Base-by-base conservation (phyloP, 2,113 vertebrate species). In the Pithys albifrons region DNA sequence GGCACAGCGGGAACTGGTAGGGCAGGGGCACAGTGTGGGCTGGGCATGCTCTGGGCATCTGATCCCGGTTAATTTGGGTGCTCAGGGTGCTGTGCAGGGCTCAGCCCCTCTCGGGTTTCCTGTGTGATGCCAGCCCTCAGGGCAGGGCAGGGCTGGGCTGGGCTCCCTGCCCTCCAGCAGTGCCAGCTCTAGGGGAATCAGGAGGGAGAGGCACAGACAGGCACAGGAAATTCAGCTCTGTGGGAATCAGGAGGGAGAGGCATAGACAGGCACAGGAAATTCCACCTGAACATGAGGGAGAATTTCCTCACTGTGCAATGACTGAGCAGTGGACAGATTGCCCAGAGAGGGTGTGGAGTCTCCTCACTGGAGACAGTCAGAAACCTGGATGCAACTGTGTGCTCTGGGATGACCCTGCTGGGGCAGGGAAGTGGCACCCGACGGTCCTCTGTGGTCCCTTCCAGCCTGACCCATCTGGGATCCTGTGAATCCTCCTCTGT, bases 1-100 rank as follows among this genome's bases (percentile, higher is more conserved):
- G 39, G 54, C 23, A 6, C 19, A 24, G 59, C 2, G 3, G 0
- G 2, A 59, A 7, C 58, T 33, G 2, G 0, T 1, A 1, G 0
- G 8, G 20, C 74, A 65, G 69, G 48, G 75, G 45, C 25, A 1
- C 0, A 48, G 61, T 12, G 64, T 51, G 90, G 54, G 17, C 13
- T 31, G 73, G 61, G 3, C 14, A 37, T 92, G 86, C 35, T 91
- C 92, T 74, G 91, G 69, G 79, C 69, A 70, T 22, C 19, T 43
- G 94, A 96, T 62, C 83, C 72, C 24, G 1, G 54, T 93, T 54
- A 11, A 54, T 90, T n/a, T 93, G 31, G 64, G 64, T 41, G 49
- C 33, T 81, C 14, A 19, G 66, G 65, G 71, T 39, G 58, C 83
- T 48, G 18, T 48, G 37, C 7, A 22, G 46, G 23, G 62, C 66